These are phyloP conservation scores for Ylistrum balloti DNA, from an alignment of 1,140 invertebrate genomes.

Conservation along the genomic window DNA sequence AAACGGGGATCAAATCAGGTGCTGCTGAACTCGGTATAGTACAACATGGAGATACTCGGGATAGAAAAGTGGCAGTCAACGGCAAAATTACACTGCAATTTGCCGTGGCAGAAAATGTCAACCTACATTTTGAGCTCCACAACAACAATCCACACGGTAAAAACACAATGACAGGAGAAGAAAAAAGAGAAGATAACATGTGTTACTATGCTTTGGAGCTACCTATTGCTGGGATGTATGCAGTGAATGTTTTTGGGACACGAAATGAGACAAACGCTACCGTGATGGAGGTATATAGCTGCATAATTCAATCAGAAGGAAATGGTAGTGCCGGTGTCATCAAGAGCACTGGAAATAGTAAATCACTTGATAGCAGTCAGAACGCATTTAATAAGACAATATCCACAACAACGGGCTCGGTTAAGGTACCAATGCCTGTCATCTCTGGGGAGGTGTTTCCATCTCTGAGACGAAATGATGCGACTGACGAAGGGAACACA, in stretches of 20 bases:
- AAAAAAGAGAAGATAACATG: not conserved
- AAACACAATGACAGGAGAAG: slow-evolving; percentile 52
- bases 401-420: slow-evolving; percentile 40
- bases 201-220: slow-evolving; percentile 59
- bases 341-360: not conserved
- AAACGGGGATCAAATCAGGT: slow-evolving; percentile 45
- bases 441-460: slow-evolving; percentile 46
- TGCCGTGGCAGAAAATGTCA: slow-evolving; percentile 16
- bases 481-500: slow-evolving; percentile 44
- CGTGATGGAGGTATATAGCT: slow-evolving; percentile 51
- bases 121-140: slow-evolving; percentile 49
- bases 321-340: not conserved
- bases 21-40: slow-evolving; percentile 40
- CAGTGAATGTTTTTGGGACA: slow-evolving; percentile 61
- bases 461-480: slow-evolving; percentile 45
- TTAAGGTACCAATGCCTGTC: slow-evolving; percentile 49
- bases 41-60: slow-evolving; percentile 18
- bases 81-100: slow-evolving; percentile 53
- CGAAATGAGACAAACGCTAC: slow-evolving; percentile 41
- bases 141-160: slow-evolving; percentile 44
- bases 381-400: slow-evolving; percentile 14
- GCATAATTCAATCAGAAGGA: slow-evolving; percentile 54
- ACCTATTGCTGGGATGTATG: slow-evolving; percentile 60
- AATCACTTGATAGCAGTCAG: not conserved
- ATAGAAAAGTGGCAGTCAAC: slow-evolving; percentile 20